Conservation (phyloP, 2,888 invertebrate genomes). For the Hydropsyche betteni region DNA sequence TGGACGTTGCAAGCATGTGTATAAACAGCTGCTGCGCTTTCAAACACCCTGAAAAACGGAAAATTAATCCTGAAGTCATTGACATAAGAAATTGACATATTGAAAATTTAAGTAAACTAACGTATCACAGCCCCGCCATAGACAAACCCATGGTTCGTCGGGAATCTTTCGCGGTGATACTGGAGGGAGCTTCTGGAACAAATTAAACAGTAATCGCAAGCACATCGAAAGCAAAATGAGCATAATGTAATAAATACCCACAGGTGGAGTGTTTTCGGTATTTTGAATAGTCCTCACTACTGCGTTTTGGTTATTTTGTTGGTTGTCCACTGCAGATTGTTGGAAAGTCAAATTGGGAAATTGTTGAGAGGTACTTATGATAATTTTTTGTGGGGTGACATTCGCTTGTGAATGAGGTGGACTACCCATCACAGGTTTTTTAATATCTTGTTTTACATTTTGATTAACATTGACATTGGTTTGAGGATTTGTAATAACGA, state of each 20-base stretch:
- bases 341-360: slow-evolving; percentile 27
- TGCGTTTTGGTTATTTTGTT: slow-evolving; percentile 12
- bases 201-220: no score
- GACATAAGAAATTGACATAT: not conserved
- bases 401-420: slow-evolving; percentile 36
- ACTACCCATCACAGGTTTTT: slow-evolving; percentile 46
- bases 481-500: slow-evolving; percentile 42
- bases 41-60: slow-evolving; percentile 68
- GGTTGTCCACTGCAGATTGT: not conserved
- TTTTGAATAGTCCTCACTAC: not conserved
- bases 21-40: slow-evolving; percentile 81
- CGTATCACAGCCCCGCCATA: slow-evolving; percentile 90
- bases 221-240: no score
- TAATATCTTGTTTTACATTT: slow-evolving; percentile 35
- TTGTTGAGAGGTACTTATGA: slow-evolving; percentile 43
- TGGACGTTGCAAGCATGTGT: slow-evolving; percentile 88
- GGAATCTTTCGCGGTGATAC: slow-evolving; percentile 44
- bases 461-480: slow-evolving; percentile 10
- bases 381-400: slow-evolving; percentile 41
- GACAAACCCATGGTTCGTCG: slow-evolving; percentile 76
- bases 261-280: not conserved
- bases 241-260: not conserved
- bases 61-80: not conserved
- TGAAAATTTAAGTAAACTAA: slow-evolving; percentile 56
- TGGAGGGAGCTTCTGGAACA: slow-evolving; percentile 45